phyloP scores from a whole-genome alignment of 35 echinoderm and acorn worm genomes.

The Acanthaster planci region DNA sequence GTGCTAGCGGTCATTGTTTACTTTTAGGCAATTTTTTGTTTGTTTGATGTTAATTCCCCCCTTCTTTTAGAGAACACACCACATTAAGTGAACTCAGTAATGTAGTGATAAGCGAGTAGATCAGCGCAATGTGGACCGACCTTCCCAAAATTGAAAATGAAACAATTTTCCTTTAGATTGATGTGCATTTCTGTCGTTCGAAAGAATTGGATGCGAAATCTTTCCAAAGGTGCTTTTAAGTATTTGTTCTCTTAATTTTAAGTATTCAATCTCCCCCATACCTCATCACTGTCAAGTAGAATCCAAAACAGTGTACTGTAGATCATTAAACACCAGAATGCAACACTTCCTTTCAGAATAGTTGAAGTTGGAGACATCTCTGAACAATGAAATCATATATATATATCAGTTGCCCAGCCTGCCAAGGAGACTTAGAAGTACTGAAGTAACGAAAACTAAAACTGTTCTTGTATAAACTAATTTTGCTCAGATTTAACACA shows the following conservation, averaged over 20 bases:
- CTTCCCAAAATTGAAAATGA: neutral
- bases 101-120: slow-evolving; percentile 18
- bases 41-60: neutral
- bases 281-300: neutral
- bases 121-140: neutral
- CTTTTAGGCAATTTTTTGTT: neutral
- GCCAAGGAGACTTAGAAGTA: neutral
- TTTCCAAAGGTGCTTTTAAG: slow-evolving; percentile 20
- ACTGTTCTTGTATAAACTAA: neutral
- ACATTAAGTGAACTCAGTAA: neutral
- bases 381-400: neutral
- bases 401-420: neutral
- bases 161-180: neutral
- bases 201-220: no score
- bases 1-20: slow-evolving; percentile 8
- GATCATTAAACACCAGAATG: neutral
- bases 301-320: neutral
- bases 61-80: neutral
- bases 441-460: neutral
- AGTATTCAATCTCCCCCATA: neutral
- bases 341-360: neutral
- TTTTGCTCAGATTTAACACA: no score
- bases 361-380: neutral
- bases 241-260: neutral
- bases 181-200: neutral